Percentiles rank a stretch among this genome's conserved stretches.
Evolutionary conservation across 2,888 invertebrate species (phyloP).

Genomic region (Hanleya hanleyi): DNA sequence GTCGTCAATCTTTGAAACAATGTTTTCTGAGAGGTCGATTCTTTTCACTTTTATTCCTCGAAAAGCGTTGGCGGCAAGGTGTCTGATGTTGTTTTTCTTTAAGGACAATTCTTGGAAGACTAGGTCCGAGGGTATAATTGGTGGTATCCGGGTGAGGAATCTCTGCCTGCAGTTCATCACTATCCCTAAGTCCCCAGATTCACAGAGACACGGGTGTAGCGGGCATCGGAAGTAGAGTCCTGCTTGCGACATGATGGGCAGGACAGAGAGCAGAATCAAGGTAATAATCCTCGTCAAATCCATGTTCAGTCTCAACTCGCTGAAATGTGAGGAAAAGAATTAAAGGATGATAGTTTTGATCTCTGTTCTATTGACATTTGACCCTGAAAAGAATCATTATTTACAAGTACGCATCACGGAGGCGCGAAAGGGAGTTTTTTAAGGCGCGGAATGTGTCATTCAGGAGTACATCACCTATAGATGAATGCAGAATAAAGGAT

Average conservation of each 20-base stretch:
- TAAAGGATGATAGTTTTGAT: too few species aligned
- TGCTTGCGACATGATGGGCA: background rate
- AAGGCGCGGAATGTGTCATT: too few species aligned
- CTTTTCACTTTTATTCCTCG: slow-evolving; percentile 33
- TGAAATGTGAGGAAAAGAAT: background rate
- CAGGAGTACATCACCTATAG: too few species aligned
- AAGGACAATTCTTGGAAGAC: slow-evolving; percentile 36
- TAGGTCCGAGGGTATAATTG: slow-evolving; percentile 39
- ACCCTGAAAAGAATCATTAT: too few species aligned
- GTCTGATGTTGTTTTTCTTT: slow-evolving; percentile 38
- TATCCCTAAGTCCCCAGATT: slow-evolving; percentile 28
- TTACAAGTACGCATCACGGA: too few species aligned
- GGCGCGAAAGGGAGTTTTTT: too few species aligned
- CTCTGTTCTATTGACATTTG: too few species aligned
- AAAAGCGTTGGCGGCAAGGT: slow-evolving; percentile 36
- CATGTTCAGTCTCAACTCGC: background rate
- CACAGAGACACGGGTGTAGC: slow-evolving; percentile 40
- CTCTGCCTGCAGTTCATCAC: slow-evolving; percentile 40
- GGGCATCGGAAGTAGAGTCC: slow-evolving; percentile 27
- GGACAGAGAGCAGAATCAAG: background rate
- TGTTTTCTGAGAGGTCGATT: slow-evolving; percentile 41
- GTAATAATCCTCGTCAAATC: background rate
- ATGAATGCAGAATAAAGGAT: too few species aligned
- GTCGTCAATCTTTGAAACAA: slow-evolving; percentile 33
- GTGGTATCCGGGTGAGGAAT: slow-evolving; percentile 38